Conservation (phyloP, 2,888 invertebrate genomes). For the Conchocele bisecta region DNA sequence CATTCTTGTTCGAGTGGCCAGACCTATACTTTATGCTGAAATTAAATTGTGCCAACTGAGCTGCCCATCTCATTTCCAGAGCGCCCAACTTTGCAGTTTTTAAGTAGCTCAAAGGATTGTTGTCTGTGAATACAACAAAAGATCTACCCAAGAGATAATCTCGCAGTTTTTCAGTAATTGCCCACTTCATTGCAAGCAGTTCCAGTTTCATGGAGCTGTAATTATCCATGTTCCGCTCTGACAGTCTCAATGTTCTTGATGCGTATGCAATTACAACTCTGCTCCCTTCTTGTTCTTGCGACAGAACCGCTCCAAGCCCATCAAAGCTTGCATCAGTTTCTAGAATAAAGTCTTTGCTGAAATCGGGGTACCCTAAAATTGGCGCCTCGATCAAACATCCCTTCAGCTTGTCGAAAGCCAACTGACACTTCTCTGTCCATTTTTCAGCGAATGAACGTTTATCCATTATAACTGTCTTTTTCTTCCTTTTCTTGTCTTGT, state of each 20-base stretch:
- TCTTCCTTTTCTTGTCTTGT: not conserved
- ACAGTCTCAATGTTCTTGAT: conserved; percentile 35
- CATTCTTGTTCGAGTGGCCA: conserved; percentile 29
- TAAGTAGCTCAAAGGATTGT: conserved; percentile 48
- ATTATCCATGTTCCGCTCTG: conserved; percentile 47
- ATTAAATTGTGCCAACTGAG: conserved; percentile 41
- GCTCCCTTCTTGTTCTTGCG: conserved; percentile 40
- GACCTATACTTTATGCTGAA: conserved; percentile 31
- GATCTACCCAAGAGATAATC: conserved; percentile 38
- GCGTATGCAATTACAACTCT: conserved; percentile 52
- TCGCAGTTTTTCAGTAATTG: conserved; percentile 50
- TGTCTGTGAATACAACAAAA: conserved; percentile 47
- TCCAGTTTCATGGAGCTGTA: conserved; percentile 56
- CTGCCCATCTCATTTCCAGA: conserved; percentile 44
- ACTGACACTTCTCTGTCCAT: conserved; percentile 26
- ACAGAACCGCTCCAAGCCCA: conserved; percentile 49
- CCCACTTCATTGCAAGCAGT: conserved; percentile 49
- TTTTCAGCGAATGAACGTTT: not conserved
- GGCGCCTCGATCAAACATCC: conserved; percentile 22
- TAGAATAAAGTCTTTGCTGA: conserved; percentile 38
- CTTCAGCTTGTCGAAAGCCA: conserved; percentile 43
- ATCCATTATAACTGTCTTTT: not conserved
- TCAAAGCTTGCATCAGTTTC: conserved; percentile 52
- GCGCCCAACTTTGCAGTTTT: conserved; percentile 41
- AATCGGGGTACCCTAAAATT: conserved; percentile 53